These are phyloP conservation scores for Eupithecia vulgata DNA, from an alignment of 2,888 invertebrate genomes.

Conservation along the genomic window DNA sequence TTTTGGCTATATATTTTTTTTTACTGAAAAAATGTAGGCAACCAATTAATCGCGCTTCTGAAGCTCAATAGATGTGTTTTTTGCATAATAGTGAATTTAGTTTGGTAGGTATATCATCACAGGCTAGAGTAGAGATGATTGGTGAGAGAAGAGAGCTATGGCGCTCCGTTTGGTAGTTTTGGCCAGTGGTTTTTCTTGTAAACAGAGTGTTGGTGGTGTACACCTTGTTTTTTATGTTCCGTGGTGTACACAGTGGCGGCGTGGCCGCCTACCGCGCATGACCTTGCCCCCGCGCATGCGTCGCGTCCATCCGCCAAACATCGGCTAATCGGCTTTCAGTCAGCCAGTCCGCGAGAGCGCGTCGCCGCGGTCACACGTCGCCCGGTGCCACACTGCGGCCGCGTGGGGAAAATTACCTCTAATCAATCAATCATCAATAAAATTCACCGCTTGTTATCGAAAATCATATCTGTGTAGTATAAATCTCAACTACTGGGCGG, in stretches of 20 bases:
- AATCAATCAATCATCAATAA: slow-evolving; percentile 46
- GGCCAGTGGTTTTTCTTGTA: neutral
- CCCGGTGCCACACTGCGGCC: slow-evolving; percentile 43
- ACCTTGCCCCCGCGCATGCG: slow-evolving; percentile 74
- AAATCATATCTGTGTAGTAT: slow-evolving; percentile 28
- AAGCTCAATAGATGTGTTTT: too few species aligned
- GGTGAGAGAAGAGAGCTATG: neutral
- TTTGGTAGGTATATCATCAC: too few species aligned
- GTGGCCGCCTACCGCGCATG: slow-evolving; percentile 56
- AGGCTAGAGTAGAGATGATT: too few species aligned
- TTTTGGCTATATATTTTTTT: too few species aligned
- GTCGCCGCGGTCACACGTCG: slow-evolving; percentile 51
- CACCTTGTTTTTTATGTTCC: too few species aligned
- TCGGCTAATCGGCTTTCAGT: slow-evolving; percentile 61
- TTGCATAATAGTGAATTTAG: too few species aligned
- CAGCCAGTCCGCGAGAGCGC: slow-evolving; percentile 65
- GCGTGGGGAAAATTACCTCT: slow-evolving; percentile 44
- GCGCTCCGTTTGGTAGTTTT: neutral
- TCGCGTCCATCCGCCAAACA: slow-evolving; percentile 47
- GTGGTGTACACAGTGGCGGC: slow-evolving; percentile 17
- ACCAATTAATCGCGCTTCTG: too few species aligned
- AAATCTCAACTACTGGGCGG: slow-evolving; percentile 11
- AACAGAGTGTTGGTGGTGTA: neutral
- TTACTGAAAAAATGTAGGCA: too few species aligned
- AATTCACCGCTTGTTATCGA: slow-evolving; percentile 1